Evolutionary conservation across 30 jellyfish, hydroid and myxozoan genomes (phyloP), one percentile per base, ranked within the genome.

Genomic region (Aurelia coerulea): DNA sequence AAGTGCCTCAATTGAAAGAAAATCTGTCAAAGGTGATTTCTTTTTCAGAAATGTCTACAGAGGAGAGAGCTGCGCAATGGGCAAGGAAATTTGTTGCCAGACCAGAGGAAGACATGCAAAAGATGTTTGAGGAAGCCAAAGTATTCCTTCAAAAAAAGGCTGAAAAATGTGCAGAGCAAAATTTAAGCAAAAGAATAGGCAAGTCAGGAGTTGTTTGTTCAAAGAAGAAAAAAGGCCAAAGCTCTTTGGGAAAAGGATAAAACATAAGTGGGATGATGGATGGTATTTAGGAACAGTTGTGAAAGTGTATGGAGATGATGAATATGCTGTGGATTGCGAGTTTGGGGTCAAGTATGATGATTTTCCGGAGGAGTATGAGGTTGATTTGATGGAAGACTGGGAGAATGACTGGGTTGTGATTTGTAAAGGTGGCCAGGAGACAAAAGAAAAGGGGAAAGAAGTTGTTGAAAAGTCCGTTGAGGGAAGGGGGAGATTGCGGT

Each of bases 191-290:
- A 60, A 60, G 69, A 60, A 1, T 13, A 10, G 69, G 69, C 23
- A 60, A 60, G 69, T 23, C 69, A 7, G 69, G 11, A 60, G 69
- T 23, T 10, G 7, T 3, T 58, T 18, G 68, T 9, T 2, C 68
- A 58, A 58, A 58, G 14, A 76, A 58, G 14, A 76, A 37, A 4
- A 59, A 41, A n/a, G 54, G 32, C 87, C 87, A 5, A 76, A 52
- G 65, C 34, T 76, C 11, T 54, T 76, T 76, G 79, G 87, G 23
- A 53, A 59, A 23, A 50, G 79, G 52, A 76, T 76, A 14, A 76
- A 31, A 59, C 87, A 76, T 81, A 76, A 76, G 54, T 50, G 78
- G 87, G 79, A 50, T 10, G 87, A 76, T 76, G 87, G 87, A 4
- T 76, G 87, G 87, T 76, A 49, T 59, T 70, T 76, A 10, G 65